Percentiles rank a stretch among this genome's conserved stretches.
phyloP scores from a whole-genome alignment of 1,140 invertebrate species.

The Drosophila sulfurigaster region DNA sequence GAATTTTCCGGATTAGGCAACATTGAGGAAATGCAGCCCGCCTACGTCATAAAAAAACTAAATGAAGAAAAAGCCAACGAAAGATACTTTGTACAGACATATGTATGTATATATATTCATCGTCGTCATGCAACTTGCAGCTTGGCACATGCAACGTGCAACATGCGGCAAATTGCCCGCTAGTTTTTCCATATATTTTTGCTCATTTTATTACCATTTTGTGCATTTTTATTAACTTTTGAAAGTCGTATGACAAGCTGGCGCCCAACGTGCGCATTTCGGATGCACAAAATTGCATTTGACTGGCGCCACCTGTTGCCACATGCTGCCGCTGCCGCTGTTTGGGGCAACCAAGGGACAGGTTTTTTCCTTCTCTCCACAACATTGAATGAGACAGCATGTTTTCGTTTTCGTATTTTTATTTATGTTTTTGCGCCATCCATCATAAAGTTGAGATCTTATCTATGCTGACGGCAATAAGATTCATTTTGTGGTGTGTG shows the following conservation, averaged over 20 bases:
- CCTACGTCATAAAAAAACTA: constrained; percentile 52
- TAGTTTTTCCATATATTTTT: constrained; percentile 35
- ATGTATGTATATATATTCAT: constrained; percentile 16
- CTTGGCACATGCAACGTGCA: constrained; percentile 45
- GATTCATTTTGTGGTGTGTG: background rate
- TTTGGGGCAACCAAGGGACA: background rate
- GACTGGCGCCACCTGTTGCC: background rate
- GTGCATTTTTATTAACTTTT: constrained; percentile 25
- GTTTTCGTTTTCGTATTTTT: background rate
- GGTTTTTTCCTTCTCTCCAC: background rate
- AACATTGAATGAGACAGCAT: background rate
- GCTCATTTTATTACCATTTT: background rate
- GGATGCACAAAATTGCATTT: constrained; percentile 22
- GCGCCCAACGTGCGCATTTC: constrained; percentile 18
- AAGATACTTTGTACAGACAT: too few relatives aligned
- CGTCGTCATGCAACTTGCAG: constrained; percentile 32
- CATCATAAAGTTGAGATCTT: background rate
- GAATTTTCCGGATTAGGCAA: constrained; percentile 49
- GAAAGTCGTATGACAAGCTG: constrained; percentile 57
- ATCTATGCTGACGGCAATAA: background rate
- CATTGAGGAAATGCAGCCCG: constrained; percentile 58
- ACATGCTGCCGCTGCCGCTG: background rate
- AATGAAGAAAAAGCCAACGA: constrained; percentile 1
- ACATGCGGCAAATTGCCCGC: constrained; percentile 55
- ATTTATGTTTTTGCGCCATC: background rate